Evolutionary conservation across 37 sponge, comb jelly and placozoan genomes (phyloP).

Genomic region (Halichondria panicea): DNA sequence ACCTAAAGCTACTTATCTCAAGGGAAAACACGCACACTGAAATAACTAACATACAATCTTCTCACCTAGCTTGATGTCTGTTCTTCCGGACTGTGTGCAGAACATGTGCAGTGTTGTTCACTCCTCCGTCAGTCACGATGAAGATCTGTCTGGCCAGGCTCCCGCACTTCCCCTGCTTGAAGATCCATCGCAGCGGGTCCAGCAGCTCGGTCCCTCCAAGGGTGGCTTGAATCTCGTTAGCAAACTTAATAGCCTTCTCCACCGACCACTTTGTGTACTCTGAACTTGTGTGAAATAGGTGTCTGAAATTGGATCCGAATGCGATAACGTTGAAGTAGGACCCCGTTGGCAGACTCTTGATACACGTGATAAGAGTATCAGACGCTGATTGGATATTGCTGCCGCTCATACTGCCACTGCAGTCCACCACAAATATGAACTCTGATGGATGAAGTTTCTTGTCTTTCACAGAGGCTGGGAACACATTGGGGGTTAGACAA

Average conservation of each 20-base stretch:
- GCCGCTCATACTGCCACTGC: slow-evolving; percentile 85
- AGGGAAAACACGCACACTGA: slow-evolving; percentile 30
- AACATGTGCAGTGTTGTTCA: slow-evolving; percentile 35
- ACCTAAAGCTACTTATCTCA: background rate
- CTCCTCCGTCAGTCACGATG: slow-evolving; percentile 79
- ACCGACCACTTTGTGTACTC: slow-evolving; percentile 46
- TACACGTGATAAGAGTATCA: slow-evolving; percentile 54
- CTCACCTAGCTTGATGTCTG: slow-evolving; percentile 62
- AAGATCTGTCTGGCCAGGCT: slow-evolving; percentile 66
- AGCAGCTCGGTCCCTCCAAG: slow-evolving; percentile 85
- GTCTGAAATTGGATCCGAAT: slow-evolving; percentile 72
- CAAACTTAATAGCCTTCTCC: slow-evolving; percentile 58
- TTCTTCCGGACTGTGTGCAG: slow-evolving; percentile 38
- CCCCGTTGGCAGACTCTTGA: slow-evolving; percentile 69
- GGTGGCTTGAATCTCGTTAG: slow-evolving; percentile 65
- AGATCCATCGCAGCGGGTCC: slow-evolving; percentile 64
- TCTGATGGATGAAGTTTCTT: slow-evolving; percentile 44
- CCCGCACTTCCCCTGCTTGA: slow-evolving; percentile 17
- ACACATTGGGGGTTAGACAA: slow-evolving; percentile 1
- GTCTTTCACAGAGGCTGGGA: slow-evolving; percentile 6
- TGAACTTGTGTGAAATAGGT: slow-evolving; percentile 38
- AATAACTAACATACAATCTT: background rate
- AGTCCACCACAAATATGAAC: slow-evolving; percentile 85
- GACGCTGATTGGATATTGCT: slow-evolving; percentile 50
- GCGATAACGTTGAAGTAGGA: slow-evolving; percentile 82